Conservation (phyloP, 1,140 invertebrate species). For the Melitaea cinxia region DNA sequence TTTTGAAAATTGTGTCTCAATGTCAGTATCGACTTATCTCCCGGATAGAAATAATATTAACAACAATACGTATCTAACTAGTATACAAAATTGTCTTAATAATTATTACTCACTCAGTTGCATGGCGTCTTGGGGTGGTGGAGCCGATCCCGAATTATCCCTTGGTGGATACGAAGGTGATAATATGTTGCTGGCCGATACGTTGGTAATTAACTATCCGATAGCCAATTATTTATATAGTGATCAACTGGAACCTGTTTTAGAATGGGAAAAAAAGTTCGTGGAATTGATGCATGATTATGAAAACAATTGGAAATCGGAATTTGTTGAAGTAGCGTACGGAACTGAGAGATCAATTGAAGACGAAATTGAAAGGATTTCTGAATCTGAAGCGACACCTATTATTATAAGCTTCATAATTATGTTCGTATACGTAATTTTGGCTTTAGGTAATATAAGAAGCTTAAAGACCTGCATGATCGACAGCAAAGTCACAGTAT, state of each 20-base stretch:
- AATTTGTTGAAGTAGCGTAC: conserved; percentile 88
- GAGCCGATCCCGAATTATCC: conserved; percentile 90
- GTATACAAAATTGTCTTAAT: conserved; percentile 78
- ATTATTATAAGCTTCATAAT: conserved; percentile 93
- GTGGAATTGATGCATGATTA: conserved; percentile 90
- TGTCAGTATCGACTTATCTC: conserved; percentile 92
- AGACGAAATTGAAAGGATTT: conserved; percentile 93
- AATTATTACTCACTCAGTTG: conserved; percentile 85
- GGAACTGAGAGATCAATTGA: conserved; percentile 93
- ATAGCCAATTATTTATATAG: conserved; percentile 86
- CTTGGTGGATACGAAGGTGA: conserved; percentile 87
- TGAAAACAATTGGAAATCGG: conserved; percentile 80
- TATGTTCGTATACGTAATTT: conserved; percentile 95
- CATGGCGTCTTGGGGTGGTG: conserved; percentile 91
- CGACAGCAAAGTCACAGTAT: conserved; percentile 92
- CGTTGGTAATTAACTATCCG: conserved; percentile 89
- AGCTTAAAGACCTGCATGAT: conserved; percentile 83
- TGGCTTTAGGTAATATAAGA: conserved; percentile 90
- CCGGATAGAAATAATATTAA: conserved; percentile 83
- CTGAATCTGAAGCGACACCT: conserved; percentile 90
- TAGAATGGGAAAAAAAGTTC: conserved; percentile 92
- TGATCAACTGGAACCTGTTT: conserved; percentile 81
- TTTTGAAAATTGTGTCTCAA: conserved; percentile 88
- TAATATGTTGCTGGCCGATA: conserved; percentile 68
- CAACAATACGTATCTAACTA: conserved; percentile 74